Percentiles rank a stretch among this genome's conserved stretches.
Evolutionary conservation across 2,797 vertebrate genomes (phyloP).

Genomic region (Lagodon rhomboides): DNA sequence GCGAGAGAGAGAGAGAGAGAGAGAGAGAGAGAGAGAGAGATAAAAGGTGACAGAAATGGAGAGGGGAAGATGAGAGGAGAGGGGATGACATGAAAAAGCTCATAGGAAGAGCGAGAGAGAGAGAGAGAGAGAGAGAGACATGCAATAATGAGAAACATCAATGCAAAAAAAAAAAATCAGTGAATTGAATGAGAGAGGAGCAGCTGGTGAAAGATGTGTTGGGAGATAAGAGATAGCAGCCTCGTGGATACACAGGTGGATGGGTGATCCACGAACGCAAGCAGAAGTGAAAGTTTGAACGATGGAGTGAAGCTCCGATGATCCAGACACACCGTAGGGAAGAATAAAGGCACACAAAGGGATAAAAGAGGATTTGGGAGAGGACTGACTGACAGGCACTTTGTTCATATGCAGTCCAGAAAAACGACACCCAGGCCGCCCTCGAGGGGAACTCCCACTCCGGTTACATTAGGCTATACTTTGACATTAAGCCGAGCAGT

Average conservation of each 20-base stretch:
- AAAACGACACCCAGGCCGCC: constrained; percentile 71
- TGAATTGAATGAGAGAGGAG: neutral
- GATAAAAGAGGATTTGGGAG: constrained; percentile 54
- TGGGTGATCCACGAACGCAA: neutral
- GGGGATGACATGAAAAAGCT: neutral
- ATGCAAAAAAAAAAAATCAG: neutral
- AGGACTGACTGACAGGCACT: constrained; percentile 67
- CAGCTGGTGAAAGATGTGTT: neutral
- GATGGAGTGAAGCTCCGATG: constrained; percentile 26
- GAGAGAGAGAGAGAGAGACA: neutral
- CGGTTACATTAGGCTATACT: constrained; percentile 61
- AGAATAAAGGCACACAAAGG: constrained; percentile 33
- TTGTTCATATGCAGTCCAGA: constrained; percentile 68
- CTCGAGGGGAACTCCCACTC: constrained; percentile 75
- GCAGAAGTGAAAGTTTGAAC: constrained; percentile 35
- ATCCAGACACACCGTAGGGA: constrained; percentile 32
- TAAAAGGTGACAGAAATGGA: neutral
- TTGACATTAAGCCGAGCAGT: constrained; percentile 45
- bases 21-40: neutral
- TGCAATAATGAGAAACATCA: neutral
- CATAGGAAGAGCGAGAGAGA: neutral
- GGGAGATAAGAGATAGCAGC: neutral
- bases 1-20: neutral
- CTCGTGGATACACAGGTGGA: neutral
- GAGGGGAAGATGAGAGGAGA: neutral